Percentiles rank a stretch among this genome's conserved stretches.
These are phyloP conservation scores for Sinocyclocheilus maitianheensis DNA, from an alignment of 2,113 vertebrate genomes.

Conservation along the genomic window DNA sequence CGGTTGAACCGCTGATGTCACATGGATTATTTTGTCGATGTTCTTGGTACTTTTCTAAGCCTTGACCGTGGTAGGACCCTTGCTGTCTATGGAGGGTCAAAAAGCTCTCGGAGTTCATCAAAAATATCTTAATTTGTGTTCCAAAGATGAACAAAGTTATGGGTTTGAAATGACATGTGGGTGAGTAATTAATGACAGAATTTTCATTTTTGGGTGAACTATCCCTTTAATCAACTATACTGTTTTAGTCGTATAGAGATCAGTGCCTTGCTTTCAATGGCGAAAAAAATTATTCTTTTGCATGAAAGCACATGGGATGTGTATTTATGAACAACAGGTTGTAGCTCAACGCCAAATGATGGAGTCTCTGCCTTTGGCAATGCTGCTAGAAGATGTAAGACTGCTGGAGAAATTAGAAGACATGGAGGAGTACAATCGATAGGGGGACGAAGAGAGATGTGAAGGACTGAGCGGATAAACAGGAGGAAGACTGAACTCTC, in stretches of 20 bases:
- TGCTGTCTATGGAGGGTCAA: too few species aligned
- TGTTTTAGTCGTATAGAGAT: background rate
- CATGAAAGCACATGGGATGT: background rate
- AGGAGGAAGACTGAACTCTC: conserved; percentile 72
- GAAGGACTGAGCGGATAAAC: conserved; percentile 50
- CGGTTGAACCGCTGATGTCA: too few species aligned
- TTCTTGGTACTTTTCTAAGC: too few species aligned
- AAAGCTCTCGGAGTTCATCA: too few species aligned
- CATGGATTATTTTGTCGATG: too few species aligned
- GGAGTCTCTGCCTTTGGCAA: background rate
- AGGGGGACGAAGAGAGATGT: background rate
- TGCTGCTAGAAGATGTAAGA: conserved; percentile 39
- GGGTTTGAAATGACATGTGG: too few species aligned
- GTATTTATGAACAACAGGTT: background rate
- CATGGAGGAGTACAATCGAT: conserved; percentile 28
- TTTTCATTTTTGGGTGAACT: too few species aligned
- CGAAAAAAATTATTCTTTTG: background rate
- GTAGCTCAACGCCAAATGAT: background rate
- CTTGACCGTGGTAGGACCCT: too few species aligned
- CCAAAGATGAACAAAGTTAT: too few species aligned
- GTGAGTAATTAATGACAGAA: too few species aligned
- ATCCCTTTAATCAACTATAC: background rate
- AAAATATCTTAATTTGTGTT: too few species aligned
- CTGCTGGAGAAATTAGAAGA: background rate
- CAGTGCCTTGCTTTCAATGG: background rate